Base-by-base conservation (phyloP, 2,113 vertebrate species). In the Actinemys pallida region DNA sequence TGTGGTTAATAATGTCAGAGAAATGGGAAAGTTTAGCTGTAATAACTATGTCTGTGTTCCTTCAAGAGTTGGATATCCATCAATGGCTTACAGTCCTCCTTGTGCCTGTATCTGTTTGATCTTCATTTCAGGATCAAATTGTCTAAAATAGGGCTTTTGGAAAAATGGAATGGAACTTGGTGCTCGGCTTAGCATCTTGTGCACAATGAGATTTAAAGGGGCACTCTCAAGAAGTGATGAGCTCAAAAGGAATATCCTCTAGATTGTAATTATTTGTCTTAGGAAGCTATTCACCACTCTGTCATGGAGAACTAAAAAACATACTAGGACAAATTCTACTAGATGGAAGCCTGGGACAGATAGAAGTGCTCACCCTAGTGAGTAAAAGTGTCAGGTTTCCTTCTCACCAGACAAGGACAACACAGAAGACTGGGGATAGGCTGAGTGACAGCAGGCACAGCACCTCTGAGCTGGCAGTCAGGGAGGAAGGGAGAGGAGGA, bases 11-110 rank as follows among this genome's bases (percentile, higher is more conserved):
- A 97, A 96, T 95, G 90, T 97, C 96, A 98, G 94, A 3, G 1
- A 97, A 96, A 89, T 94, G 96, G 94, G 92, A 96, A 97, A 96
- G 96, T 95, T 98, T 96, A 96, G 89, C 93, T 96, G 72, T 96
- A 97, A 95, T 97, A 98, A 95, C 85, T 90, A 97, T 91, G 59
- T 95, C 92, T 49, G 16, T 89, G 54, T 97, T 97, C 90, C 93
- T 96, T 94, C 94, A 96, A 94, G 86, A 93, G 96, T 35, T 97
- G 86, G 90, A 91, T 84, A 95, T 98, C 93, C 97, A 95, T 94
- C 90, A 90, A 62, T 93, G 93, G 92, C 94, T 87, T 96, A 89
- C 86, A 94, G 88, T 93, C 81, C 89, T 91, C 93, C 94, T 96
- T 93, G 93, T 97, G 65, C 78, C 92, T 96, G 59, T 95, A 97